Conservation (phyloP, 2,888 invertebrate genomes). For the Cotesia congregata region DNA sequence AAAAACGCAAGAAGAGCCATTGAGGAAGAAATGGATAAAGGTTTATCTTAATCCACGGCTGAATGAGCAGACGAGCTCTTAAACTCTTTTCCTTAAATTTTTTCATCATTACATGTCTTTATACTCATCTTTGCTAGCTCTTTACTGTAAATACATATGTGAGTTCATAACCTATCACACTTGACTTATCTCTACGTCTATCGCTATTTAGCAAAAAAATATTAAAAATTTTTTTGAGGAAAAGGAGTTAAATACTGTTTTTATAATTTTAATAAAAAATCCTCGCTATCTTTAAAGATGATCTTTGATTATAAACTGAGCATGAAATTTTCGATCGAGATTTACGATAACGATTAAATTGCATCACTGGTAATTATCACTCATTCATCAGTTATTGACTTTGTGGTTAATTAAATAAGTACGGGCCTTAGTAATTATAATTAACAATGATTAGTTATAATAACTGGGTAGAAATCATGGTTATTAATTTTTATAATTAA, state of each 20-base stretch:
- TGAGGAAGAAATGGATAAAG: slow-evolving; percentile 67
- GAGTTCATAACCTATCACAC: background rate
- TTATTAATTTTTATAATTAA: slow-evolving; percentile 29
- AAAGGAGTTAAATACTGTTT: too few species aligned
- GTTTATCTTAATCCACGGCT: slow-evolving; percentile 70
- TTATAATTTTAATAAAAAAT: too few species aligned
- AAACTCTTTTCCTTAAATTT: slow-evolving; percentile 51
- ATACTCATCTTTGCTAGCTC: background rate
- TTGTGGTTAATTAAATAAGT: background rate
- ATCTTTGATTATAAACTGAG: too few species aligned
- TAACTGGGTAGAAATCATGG: slow-evolving; percentile 19
- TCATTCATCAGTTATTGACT: too few species aligned
- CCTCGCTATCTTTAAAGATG: too few species aligned
- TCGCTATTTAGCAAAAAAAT: background rate
- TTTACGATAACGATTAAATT: too few species aligned
- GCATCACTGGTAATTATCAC: too few species aligned
- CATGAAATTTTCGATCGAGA: too few species aligned
- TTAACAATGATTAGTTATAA: background rate
- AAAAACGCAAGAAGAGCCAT: slow-evolving; percentile 58
- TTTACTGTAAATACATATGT: background rate
- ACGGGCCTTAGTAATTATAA: background rate
- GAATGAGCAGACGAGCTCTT: slow-evolving; percentile 64
- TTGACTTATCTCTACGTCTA: background rate
- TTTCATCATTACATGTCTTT: slow-evolving; percentile 43
- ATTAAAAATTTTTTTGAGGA: background rate